Conservation (phyloP, 2,888 invertebrate species). For the Morpho helenor region DNA sequence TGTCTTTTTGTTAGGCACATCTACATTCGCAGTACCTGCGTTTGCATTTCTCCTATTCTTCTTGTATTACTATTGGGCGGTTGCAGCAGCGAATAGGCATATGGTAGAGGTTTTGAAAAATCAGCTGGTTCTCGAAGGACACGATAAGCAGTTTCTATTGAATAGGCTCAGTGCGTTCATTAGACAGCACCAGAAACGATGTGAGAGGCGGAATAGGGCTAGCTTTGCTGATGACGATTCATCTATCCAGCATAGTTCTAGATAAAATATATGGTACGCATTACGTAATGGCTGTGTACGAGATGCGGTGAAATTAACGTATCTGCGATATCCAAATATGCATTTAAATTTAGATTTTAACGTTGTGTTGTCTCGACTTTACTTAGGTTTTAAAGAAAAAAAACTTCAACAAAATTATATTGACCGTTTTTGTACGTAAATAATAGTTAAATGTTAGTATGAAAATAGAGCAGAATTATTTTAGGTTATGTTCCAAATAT, state of each 20-base stretch:
- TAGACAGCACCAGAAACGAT: constrained; percentile 86
- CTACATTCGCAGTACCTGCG: constrained; percentile 88
- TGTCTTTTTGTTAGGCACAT: constrained; percentile 85
- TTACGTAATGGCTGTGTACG: too few species aligned
- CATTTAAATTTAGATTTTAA: not conserved
- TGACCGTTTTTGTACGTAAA: too few species aligned
- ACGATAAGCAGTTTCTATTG: constrained; percentile 93
- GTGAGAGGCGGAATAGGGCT: constrained; percentile 74
- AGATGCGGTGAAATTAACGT: not conserved
- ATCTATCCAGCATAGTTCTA: constrained; percentile 63
- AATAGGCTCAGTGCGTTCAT: constrained; percentile 89
- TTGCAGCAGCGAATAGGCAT: constrained; percentile 89
- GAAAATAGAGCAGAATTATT: too few species aligned
- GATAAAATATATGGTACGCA: constrained; percentile 37
- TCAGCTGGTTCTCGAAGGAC: constrained; percentile 91
- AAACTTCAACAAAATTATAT: too few species aligned
- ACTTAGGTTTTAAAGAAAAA: too few species aligned
- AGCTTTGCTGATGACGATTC: constrained; percentile 72
- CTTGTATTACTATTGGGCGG: constrained; percentile 91
- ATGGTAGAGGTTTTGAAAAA: constrained; percentile 91
- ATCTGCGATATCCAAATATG: not conserved
- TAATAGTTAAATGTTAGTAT: too few species aligned
- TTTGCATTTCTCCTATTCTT: constrained; percentile 84
- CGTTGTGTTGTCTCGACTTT: too few species aligned
- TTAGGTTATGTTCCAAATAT: too few species aligned